Percentiles rank a stretch among this genome's conserved stretches.
Evolutionary conservation across 1,140 invertebrate genomes (phyloP).

Genomic region (Pseudomyrmex gracilis): DNA sequence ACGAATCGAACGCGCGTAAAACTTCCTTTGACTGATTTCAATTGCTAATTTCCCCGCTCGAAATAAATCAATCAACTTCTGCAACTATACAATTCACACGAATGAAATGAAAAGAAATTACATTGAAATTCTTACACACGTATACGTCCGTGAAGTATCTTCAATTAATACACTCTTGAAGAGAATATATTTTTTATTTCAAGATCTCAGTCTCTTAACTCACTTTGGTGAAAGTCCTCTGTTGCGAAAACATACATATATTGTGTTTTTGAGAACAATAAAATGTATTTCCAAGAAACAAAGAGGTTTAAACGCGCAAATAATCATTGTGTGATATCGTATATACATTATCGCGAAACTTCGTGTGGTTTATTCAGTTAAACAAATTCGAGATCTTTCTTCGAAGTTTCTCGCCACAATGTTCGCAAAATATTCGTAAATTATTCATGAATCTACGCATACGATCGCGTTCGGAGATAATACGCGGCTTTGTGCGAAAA

Average conservation of each 20-base stretch:
- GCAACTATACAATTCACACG: too few species aligned
- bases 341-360: background rate
- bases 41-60: background rate
- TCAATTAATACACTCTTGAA: too few species aligned
- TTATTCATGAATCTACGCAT: background rate
- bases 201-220: too few species aligned
- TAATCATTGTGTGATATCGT: too few species aligned
- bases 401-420: background rate
- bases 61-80: background rate
- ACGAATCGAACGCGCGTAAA: background rate
- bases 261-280: background rate
- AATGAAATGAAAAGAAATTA: too few species aligned
- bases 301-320: too few species aligned
- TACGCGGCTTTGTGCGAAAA: background rate
- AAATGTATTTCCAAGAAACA: background rate
- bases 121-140: too few species aligned
- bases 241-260: too few species aligned
- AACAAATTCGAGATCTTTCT: background rate
- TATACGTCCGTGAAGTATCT: too few species aligned
- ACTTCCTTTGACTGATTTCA: slow-evolving; percentile 3
- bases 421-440: background rate
- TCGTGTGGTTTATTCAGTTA: background rate
- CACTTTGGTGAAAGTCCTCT: too few species aligned
- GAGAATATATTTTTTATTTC: too few species aligned
- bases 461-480: background rate